Conservation (phyloP, 2,888 invertebrate species). For the Xanthia togata region DNA sequence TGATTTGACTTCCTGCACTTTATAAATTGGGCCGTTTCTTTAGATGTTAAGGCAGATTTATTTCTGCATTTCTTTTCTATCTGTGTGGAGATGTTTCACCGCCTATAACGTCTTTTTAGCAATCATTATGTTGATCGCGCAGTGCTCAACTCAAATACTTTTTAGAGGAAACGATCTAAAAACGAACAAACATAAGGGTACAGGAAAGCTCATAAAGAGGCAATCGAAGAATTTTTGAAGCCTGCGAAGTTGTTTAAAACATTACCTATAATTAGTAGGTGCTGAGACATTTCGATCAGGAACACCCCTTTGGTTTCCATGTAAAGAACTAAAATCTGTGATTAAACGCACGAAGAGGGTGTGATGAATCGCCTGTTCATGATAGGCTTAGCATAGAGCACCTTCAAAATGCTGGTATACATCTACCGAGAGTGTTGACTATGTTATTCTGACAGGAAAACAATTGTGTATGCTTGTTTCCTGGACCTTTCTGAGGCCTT, state of each 20-base stretch:
- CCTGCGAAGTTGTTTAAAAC: not conserved
- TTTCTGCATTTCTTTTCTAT: no score
- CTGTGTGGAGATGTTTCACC: not conserved
- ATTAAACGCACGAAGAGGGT: no score
- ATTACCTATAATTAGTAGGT: not conserved
- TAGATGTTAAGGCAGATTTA: not conserved
- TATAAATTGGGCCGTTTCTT: not conserved
- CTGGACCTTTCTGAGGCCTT: no score
- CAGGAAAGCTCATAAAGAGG: not conserved
- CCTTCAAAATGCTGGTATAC: no score
- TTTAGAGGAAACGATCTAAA: not conserved
- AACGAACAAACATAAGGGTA: not conserved
- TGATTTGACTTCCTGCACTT: not conserved
- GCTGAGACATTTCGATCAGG: no score
- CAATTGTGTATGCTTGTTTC: no score
- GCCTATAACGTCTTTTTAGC: slow-evolving; percentile 27
- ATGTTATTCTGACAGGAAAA: no score
- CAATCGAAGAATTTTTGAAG: not conserved
- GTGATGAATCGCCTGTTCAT: no score
- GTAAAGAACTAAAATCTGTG: no score
- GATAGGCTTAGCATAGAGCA: no score
- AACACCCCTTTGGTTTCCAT: no score
- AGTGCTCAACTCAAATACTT: not conserved
- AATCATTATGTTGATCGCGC: not conserved
- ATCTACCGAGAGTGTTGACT: no score